Percentiles rank a stretch among this genome's conserved stretches.
Evolutionary conservation across 2,888 invertebrate species (phyloP).

Genomic region (Drosophila limbata): DNA sequence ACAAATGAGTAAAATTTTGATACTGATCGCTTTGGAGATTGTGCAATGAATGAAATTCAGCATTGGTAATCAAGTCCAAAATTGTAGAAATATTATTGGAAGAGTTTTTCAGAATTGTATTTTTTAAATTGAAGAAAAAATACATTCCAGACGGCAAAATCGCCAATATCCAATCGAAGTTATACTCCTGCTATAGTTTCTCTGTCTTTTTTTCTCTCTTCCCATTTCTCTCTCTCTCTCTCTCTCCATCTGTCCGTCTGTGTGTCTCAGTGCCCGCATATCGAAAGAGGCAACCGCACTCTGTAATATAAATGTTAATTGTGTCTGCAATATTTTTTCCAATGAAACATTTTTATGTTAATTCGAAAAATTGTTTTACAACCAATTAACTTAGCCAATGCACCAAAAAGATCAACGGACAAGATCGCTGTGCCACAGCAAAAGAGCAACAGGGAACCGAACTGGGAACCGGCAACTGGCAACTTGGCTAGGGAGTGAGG

Average conservation of each 20-base stretch:
- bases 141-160: neutral
- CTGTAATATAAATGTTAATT: conserved; percentile 58
- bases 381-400: conserved; percentile 83
- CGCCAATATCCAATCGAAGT: neutral
- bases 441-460: conserved; percentile 26
- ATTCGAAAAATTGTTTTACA: conserved; percentile 81
- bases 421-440: conserved; percentile 64
- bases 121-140: no score
- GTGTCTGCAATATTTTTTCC: conserved; percentile 73
- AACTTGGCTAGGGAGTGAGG: neutral
- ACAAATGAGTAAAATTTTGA: no score
- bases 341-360: conserved; percentile 81
- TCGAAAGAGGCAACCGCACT: conserved; percentile 18
- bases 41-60: no score
- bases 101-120: no score
- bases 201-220: neutral
- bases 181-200: neutral
- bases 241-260: neutral
- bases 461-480: conserved; percentile 7
- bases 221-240: neutral
- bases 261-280: conserved; percentile 44
- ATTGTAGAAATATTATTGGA: no score
- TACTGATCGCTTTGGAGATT: no score
- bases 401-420: conserved; percentile 82
- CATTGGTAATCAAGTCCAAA: no score